Base-by-base conservation (phyloP, 2,888 invertebrate species). In the Taenaris catops region DNA sequence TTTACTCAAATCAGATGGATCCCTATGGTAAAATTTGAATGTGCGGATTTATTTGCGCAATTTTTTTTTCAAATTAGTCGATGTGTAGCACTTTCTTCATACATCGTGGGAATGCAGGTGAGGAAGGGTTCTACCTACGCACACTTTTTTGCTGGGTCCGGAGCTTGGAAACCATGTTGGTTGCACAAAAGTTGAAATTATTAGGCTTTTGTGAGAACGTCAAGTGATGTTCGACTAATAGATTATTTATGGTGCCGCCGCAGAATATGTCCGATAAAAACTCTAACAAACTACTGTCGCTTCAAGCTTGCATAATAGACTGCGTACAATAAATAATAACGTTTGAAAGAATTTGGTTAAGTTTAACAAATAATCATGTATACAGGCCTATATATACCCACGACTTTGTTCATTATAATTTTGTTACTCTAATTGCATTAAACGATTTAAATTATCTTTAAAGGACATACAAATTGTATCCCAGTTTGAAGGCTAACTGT, bases 101-200 rank as follows among this genome's bases (percentile, higher is more conserved):
- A 18, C 51, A 70, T 66, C 84, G 86, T 84, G 84, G 84, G 86
- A 83, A 84, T 70, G 84, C 84, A 86, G 80, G 84, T 84, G 84
- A 59, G 71, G 79, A 83, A 81, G 83, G 83, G 84, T 80, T 81
- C 66, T 63, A 55, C 63, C 58, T 55, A 57, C 58, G 50, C 54
- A 49, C 27, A 43, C 58, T 66, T 71, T n/a, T 74, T 75, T 78
- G 71, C 63, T 50, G 47, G 9, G 38, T 60, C 54, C 54, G 51
- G 55, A 51, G 16, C 12, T 43, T 59, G 64, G 58, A 6, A n/a
- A 17, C 16, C 16, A 7, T 58, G 63, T 54, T 65, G 58, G 73
- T 84, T 83, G 84, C 81, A 84, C 81, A 83, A 80, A 81, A 80
- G 73, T 81, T 69, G 65, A 44, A 51, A 57, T 51, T 57, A 66